phyloP scores from a whole-genome alignment of 2,888 invertebrate genomes.

The Sicus ferrugineus region DNA sequence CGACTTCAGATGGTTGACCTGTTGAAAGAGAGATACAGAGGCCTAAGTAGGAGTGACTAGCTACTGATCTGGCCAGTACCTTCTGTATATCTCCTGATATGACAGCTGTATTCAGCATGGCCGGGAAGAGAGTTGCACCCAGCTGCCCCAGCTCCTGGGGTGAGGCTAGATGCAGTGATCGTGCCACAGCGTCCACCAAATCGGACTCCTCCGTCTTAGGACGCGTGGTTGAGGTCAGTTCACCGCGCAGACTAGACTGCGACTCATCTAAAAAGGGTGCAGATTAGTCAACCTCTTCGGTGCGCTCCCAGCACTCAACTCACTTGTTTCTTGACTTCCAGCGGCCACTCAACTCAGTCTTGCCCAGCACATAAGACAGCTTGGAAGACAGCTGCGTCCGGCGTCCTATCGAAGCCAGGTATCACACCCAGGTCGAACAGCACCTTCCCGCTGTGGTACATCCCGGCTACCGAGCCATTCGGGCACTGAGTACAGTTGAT shows the following conservation, averaged over 20 bases:
- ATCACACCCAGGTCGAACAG: slow-evolving; percentile 57
- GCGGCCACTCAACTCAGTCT: slow-evolving; percentile 73
- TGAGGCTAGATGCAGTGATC: slow-evolving; percentile 68
- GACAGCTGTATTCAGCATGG: slow-evolving; percentile 74
- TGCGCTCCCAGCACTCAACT: background rate
- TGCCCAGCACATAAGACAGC: slow-evolving; percentile 86
- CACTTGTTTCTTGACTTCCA: slow-evolving; percentile 73
- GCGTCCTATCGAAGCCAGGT: slow-evolving; percentile 70
- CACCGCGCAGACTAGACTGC: slow-evolving; percentile 80
- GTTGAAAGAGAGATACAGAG: no score
- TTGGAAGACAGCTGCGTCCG: slow-evolving; percentile 94
- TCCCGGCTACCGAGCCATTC: slow-evolving; percentile 79
- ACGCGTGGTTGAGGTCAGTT: slow-evolving; percentile 69
- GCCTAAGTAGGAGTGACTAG: no score
- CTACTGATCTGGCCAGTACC: no score
- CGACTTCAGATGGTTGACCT: slow-evolving; percentile 58
- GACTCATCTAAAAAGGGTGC: slow-evolving; percentile 71
- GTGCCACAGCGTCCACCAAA: slow-evolving; percentile 70
- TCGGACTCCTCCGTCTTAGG: slow-evolving; percentile 65
- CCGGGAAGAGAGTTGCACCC: slow-evolving; percentile 72
- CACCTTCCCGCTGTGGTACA: slow-evolving; percentile 86
- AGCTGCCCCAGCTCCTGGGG: slow-evolving; percentile 68
- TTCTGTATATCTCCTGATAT: slow-evolving; percentile 67
- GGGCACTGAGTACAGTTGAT: slow-evolving; percentile 93
- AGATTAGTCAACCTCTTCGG: background rate